Conservation (phyloP, 2,888 invertebrate genomes). For the Leptogaster cylindrica region DNA sequence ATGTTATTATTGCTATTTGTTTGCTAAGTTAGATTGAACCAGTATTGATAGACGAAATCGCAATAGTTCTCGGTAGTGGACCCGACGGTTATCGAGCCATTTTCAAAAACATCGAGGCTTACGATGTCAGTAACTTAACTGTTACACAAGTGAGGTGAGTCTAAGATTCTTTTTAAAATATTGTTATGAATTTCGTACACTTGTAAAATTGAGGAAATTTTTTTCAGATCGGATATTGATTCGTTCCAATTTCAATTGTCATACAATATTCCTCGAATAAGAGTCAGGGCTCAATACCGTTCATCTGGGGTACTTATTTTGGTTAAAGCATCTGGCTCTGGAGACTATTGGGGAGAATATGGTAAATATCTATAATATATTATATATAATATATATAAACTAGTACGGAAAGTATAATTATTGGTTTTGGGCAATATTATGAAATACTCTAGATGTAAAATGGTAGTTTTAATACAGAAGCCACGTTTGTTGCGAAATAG, state of each 20-base stretch:
- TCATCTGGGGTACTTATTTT: constrained; percentile 81
- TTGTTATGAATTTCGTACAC: not conserved
- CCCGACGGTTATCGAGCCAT: constrained; percentile 83
- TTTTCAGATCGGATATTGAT: constrained; percentile 74
- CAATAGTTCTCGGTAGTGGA: constrained; percentile 78
- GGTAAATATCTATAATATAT: constrained; percentile 65
- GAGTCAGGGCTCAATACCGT: constrained; percentile 78
- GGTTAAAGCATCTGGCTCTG: constrained; percentile 82
- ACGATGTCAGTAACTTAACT: constrained; percentile 80
- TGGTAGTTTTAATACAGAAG: too few species aligned
- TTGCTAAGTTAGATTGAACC: constrained; percentile 71
- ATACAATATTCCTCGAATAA: constrained; percentile 79
- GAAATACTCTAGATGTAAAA: too few species aligned
- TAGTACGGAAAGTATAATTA: not conserved
- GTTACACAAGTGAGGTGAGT: constrained; percentile 82
- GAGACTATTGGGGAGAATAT: constrained; percentile 90
- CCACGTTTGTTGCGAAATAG: too few species aligned
- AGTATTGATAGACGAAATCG: constrained; percentile 81
- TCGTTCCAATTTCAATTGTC: constrained; percentile 82
- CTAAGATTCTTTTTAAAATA: constrained; percentile 50
- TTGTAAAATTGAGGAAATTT: not conserved
- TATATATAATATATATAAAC: not conserved
- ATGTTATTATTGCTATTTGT: not conserved
- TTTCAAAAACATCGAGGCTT: constrained; percentile 80
- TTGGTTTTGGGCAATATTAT: too few species aligned